Evolutionary conservation across 2,797 vertebrate genomes (phyloP), one percentile per base, ranked within the genome.

Genomic region (Crocidura indochinensis): DNA sequence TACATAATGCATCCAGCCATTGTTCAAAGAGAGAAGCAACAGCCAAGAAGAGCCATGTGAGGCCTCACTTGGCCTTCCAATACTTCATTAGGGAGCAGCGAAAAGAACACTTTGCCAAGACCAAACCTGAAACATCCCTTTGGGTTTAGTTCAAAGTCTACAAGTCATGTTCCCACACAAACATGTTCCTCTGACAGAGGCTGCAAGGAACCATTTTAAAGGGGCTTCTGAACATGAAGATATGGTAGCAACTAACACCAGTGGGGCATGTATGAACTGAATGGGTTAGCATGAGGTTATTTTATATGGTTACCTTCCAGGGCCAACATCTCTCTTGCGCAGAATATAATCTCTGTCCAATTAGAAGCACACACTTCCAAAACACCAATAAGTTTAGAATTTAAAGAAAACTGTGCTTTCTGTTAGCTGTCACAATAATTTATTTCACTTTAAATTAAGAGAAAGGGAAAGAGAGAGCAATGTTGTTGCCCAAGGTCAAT

Each of bases 21-120:
- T 95, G 94, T 96, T 96, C 95, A 96, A 96, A 95, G 91, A 94
- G 76, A 44, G 85, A 96, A 76, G 17, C 92, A 74, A 91, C 46
- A 2, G 96, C 96, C 96, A 95, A 96, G 83, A 93, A 96, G 94
- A 97, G 80, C 91, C 91, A 90, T 78, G 71, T 56, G 92, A 94
- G 90, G 86, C 94, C 93, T 95, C 87, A 85, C 79, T 90, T 65
- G 71, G 82, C 93, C 76, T 96, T 93, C 74, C 46, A 90, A 53
- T 64, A 29, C 67, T 93, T 87, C 93, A 67, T 93, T 78, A 93
- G 89, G 65, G 67, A 96, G 47, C 90, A 71, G 56, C 67, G 69
- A 76, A 91, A 69, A 46, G 69, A 92, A 7, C 15, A 62, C 20
- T 71, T 87, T 88, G 95, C 95, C 94, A 95, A 95, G 80, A 95